These are phyloP conservation scores for Rhombomys opimus DNA, from an alignment of 2,113 vertebrate species.

Conservation along the genomic window DNA sequence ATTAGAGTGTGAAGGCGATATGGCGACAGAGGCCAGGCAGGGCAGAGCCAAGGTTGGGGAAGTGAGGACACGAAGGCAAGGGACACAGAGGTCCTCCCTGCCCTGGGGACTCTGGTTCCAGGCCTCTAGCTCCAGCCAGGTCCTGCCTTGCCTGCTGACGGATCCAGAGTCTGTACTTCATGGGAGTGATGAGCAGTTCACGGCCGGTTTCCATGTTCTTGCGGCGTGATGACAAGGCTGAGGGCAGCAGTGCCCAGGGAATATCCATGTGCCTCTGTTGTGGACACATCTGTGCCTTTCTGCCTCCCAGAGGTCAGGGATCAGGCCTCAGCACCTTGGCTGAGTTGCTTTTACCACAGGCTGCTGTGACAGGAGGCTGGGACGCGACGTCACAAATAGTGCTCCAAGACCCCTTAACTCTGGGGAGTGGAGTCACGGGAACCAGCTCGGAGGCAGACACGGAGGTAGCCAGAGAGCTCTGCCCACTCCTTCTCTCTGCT, in stretches of 20 bases:
- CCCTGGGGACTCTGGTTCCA: neutral
- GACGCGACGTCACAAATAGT: fast-evolving
- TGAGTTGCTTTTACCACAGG: neutral
- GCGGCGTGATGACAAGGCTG: neutral
- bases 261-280: neutral
- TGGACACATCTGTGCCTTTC: neutral
- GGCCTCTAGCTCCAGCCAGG: neutral
- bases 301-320: neutral
- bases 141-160: neutral
- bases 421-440: neutral
- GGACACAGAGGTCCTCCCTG: neutral
- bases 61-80: neutral
- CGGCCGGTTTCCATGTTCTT: neutral
- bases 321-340: neutral
- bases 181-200: neutral
- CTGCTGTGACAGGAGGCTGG: too few relatives aligned
- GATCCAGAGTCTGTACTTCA: neutral
- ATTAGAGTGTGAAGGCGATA: constrained; percentile 26
- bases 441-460: fast-evolving
- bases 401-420: neutral
- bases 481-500: neutral
- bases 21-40: neutral
- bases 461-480: neutral
- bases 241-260: too few relatives aligned
- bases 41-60: constrained; percentile 58